Evolutionary conservation across 2,797 vertebrate genomes (phyloP), one percentile per base, ranked within the genome.

Genomic region (Pampus argenteus): DNA sequence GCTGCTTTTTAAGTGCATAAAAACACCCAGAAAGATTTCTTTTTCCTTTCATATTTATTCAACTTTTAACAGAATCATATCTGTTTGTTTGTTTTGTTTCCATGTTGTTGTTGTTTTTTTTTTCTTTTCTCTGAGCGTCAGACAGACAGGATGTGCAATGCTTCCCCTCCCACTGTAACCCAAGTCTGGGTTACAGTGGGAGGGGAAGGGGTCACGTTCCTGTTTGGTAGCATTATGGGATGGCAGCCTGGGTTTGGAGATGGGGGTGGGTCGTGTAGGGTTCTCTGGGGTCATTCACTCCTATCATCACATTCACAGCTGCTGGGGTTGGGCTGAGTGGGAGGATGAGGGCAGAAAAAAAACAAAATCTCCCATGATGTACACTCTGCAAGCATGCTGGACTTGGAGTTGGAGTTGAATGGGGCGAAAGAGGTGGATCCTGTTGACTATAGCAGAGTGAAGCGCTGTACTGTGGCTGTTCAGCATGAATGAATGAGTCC

Each of bases 281-380:
- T 89, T 77, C 87, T 82, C 66, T 71, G 87, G 88, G 90, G 88
- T 92, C 88, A 60, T 22, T 80, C 67, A 2, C 82, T 82, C 67
- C 87, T 74, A 83, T 88, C 88, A 87, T 83, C 74, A 72, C 88
- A 88, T 89, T 88, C 79, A 54, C 91, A 93, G 90, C 90, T 91
- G 91, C 83, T 17, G 70, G 74, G 82, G 83, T n/a, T 3, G 60
- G 74, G 45, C 74, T 58, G 70, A 55, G 82, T 74, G 83, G 79
- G 87, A 79, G 71, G 68, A 78, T 8, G 26, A 47, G 63, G 67
- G 38, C 13, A 48, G 18, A 31, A 18, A 13, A 51, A 52, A 42
- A 47, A 58, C 26, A 28, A 47, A 61, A 72, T 48, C 72, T 87
- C 80, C 81, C 77, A 87, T 86, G 85, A 83, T 76, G 78, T 80